A percentile compares a stretch with the other conserved stretches of the same genome.
Evolutionary conservation across 2,888 invertebrate genomes (phyloP).

Genomic region (Steromphala cineraria): DNA sequence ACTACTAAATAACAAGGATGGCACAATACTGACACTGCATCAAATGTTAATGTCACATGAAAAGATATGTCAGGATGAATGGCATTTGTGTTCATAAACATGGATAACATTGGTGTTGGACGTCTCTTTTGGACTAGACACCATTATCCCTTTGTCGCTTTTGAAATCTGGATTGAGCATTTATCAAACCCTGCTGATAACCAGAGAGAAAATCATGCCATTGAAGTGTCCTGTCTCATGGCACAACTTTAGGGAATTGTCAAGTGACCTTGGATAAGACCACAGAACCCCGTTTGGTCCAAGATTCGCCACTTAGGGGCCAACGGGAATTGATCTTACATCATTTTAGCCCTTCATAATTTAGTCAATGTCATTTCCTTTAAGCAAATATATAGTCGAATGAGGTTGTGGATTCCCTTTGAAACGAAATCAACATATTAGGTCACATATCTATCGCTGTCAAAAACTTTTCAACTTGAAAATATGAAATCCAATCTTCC

Average conservation of each 20-base stretch:
- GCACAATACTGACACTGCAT: slow-evolving; percentile 8
- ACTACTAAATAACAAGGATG: neutral
- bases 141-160: neutral
- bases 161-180: neutral
- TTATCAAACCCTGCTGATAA: neutral
- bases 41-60: neutral
- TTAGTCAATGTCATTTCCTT: neutral
- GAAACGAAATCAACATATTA: neutral
- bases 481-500: neutral
- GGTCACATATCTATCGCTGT: slow-evolving; percentile 1
- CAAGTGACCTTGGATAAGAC: neutral
- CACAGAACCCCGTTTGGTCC: neutral
- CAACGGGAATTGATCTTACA: neutral
- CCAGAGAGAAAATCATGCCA: neutral
- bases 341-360: neutral
- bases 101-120: neutral
- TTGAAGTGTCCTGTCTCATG: neutral
- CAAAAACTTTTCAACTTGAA: neutral
- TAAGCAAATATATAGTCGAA: no score
- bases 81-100: neutral
- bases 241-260: neutral
- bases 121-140: neutral
- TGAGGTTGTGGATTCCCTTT: neutral
- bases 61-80: neutral
- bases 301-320: neutral